Evolutionary conservation across 2,888 invertebrate species (phyloP), one percentile per base, ranked within the genome.

Genomic region (Tenthredo mesomela): DNA sequence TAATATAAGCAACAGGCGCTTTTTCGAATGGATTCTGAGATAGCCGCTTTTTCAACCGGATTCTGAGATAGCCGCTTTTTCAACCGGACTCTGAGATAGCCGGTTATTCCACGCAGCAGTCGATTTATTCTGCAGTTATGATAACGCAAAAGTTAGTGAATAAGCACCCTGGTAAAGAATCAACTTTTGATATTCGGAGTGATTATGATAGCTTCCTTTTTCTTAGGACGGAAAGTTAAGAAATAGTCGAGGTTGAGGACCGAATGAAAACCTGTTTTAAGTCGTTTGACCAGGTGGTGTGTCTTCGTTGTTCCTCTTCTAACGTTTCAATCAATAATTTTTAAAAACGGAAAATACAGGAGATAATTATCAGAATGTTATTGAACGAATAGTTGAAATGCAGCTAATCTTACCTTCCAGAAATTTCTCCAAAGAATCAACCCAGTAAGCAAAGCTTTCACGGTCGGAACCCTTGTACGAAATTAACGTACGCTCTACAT

Each of bases 401-500:
- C 12, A 21, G 25, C 4, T n/a, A 43, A 54, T 93, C 95, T 94
- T 93, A 98, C 98, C 96, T 92, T 96, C 95, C 85, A 98, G 94
- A 93, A 98, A 98, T 15, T 95, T 92, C 84, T 96, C 95, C 73
- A 98, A 93, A 85, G 96, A 95, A 37, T 96, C 95, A 33, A 96
- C 96, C 98, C 98, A 98, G 91, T 96, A 96, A 87, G 95, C 94
- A 91, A 96, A 97, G 91, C 97, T 97, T 78, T 95, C 95, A 84
- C 95, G 95, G 86, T 97, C 96, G 21, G 97, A 97, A 67, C 97
- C 97, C 92, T 96, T 97, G 94, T 98, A 99, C 97, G 98, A 98
- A 93, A 99, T 98, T 87, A 99, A 95, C 54, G 99, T 98, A 92
- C 98, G 98, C 89, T 98, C 98, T 70, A 98, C 97, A 92, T 98